Percentiles rank a stretch among this genome's conserved stretches.
Evolutionary conservation across 2,113 vertebrate genomes (phyloP).

Genomic region (Amphiprion percula): DNA sequence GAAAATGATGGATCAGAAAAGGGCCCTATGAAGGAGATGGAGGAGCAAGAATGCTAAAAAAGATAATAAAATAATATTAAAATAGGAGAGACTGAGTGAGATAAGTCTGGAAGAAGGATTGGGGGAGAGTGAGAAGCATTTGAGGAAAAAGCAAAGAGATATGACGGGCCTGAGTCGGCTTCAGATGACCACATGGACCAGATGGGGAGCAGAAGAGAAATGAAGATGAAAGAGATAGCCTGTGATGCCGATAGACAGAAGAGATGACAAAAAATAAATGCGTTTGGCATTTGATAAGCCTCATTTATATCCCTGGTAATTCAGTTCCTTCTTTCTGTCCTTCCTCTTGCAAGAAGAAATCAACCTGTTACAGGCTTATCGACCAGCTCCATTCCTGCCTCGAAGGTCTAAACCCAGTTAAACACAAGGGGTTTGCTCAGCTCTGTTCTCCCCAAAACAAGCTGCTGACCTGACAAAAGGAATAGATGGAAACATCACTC

Average conservation of each 20-base stretch:
- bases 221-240: conserved; percentile 61
- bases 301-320: conserved; percentile 66
- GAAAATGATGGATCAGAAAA: conserved; percentile 71
- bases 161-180: conserved; percentile 42
- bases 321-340: conserved; percentile 33
- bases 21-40: conserved; percentile 39
- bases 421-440: conserved; percentile 17
- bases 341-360: conserved; percentile 4
- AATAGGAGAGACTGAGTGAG: conserved; percentile 47
- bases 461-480: conserved; percentile 48
- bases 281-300: conserved; percentile 69
- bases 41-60: conserved; percentile 47
- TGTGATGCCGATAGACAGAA: conserved; percentile 53
- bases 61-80: conserved; percentile 65
- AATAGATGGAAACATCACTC: conserved; percentile 50
- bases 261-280: conserved; percentile 56
- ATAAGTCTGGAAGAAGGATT: conserved; percentile 63
- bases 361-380: conserved; percentile 52
- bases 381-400: conserved; percentile 43
- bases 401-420: conserved; percentile 47
- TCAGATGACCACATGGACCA: conserved; percentile 51
- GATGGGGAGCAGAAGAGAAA: conserved; percentile 54
- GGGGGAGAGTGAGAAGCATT: conserved; percentile 5
- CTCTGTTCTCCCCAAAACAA: conserved; percentile 24
- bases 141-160: conserved; percentile 39